phyloP scores from a whole-genome alignment of 2,888 invertebrate genomes.

The Cantharis rustica region DNA sequence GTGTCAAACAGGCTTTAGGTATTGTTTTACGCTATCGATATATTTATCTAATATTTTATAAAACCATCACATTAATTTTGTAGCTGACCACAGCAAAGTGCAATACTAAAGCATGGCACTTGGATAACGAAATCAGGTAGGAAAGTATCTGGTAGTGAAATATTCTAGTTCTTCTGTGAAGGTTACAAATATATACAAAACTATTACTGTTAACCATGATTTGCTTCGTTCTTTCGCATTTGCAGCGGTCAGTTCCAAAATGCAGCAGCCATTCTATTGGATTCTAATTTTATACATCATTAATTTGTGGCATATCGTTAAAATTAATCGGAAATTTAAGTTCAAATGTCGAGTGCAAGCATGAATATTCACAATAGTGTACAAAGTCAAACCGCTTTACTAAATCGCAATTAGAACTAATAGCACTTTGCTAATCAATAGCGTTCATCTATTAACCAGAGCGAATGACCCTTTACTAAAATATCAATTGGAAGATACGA shows the following conservation, averaged over 20 bases:
- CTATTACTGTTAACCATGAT: neutral
- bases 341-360: neutral
- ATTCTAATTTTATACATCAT: neutral
- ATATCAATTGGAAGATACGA: neutral
- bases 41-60: too few species aligned
- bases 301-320: neutral
- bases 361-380: neutral
- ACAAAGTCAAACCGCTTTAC: constrained; percentile 1
- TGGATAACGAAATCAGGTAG: too few species aligned
- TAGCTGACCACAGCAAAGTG: too few species aligned
- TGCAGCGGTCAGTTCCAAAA: neutral
- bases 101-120: too few species aligned
- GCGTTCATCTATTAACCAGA: constrained; percentile 5
- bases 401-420: constrained; percentile 22
- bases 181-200: neutral
- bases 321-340: neutral
- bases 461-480: neutral
- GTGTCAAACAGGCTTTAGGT: too few species aligned
- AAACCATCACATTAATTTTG: too few species aligned
- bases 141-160: too few species aligned
- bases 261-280: neutral
- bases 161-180: neutral
- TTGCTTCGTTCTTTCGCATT: neutral
- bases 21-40: too few species aligned
- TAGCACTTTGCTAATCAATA: constrained; percentile 21